Conservation (phyloP, 1,140 invertebrate species). For the Ceratina australensis region DNA sequence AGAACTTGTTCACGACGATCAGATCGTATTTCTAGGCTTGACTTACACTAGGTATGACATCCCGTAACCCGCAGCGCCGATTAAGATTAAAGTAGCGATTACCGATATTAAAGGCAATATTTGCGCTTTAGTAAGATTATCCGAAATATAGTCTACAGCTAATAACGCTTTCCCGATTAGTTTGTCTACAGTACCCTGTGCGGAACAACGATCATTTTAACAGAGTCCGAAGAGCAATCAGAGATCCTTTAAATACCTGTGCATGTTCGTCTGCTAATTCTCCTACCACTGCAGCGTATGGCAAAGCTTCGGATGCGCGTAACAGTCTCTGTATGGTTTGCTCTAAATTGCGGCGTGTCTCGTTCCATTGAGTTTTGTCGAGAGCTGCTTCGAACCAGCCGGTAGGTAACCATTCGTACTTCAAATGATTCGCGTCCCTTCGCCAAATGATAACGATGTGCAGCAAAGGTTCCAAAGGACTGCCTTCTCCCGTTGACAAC, state of each 20-base stretch:
- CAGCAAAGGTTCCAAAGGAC: slow-evolving; percentile 82
- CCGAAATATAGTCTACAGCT: slow-evolving; percentile 86
- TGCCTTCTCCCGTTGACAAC: slow-evolving; percentile 83
- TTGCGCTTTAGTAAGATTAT: slow-evolving; percentile 89
- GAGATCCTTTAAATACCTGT: slow-evolving; percentile 65
- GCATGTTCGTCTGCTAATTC: slow-evolving; percentile 80
- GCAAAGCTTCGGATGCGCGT: slow-evolving; percentile 85
- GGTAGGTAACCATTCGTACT: slow-evolving; percentile 90
- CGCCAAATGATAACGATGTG: slow-evolving; percentile 94
- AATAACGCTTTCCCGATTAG: slow-evolving; percentile 85
- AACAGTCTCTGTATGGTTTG: slow-evolving; percentile 86
- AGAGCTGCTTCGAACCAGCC: slow-evolving; percentile 74
- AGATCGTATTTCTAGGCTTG: slow-evolving; percentile 5
- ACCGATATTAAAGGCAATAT: slow-evolving; percentile 90
- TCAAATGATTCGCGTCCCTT: slow-evolving; percentile 89
- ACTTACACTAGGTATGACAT: slow-evolving; percentile 93
- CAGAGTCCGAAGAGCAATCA: too few species aligned
- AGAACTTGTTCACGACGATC: background rate
- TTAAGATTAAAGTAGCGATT: slow-evolving; percentile 89
- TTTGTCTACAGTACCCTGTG: slow-evolving; percentile 86
- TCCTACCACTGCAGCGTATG: slow-evolving; percentile 84
- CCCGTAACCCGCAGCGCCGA: slow-evolving; percentile 90
- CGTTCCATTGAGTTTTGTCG: slow-evolving; percentile 83
- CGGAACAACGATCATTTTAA: slow-evolving; percentile 47
- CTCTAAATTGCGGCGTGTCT: slow-evolving; percentile 86